phyloP scores from a whole-genome alignment of 1,140 invertebrate species.

The Dryas iulia region DNA sequence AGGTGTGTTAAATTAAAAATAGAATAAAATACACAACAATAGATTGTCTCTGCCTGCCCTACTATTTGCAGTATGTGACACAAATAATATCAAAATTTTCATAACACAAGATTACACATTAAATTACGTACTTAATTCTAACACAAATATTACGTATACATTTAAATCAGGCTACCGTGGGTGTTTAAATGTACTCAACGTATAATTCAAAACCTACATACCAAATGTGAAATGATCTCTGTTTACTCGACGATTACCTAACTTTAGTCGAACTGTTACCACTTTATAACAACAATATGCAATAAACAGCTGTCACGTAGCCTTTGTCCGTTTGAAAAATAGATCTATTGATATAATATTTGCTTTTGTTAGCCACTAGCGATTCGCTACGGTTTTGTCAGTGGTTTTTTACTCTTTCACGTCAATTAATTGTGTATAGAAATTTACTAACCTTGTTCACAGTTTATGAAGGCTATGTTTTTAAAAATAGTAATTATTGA shows the following conservation, averaged over 20 bases:
- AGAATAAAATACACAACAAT: too few relatives aligned
- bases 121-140: background rate
- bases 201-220: background rate
- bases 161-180: background rate
- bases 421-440: background rate
- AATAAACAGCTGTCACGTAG: background rate
- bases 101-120: too few relatives aligned
- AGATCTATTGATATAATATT: slow-evolving; percentile 4
- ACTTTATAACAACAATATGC: background rate
- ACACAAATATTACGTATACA: background rate
- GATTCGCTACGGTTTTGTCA: background rate
- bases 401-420: background rate
- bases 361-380: background rate
- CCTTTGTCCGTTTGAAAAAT: background rate
- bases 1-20: too few relatives aligned
- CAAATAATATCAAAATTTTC: background rate
- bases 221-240: background rate
- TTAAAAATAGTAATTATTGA: background rate
- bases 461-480: background rate
- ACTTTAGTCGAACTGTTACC: too few relatives aligned
- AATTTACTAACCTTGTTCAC: background rate
- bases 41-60: background rate
- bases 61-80: background rate
- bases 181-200: background rate
- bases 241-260: background rate